These are phyloP conservation scores for Tenualosa thibaudeaui DNA, from an alignment of 2,797 vertebrate species.

Conservation along the genomic window DNA sequence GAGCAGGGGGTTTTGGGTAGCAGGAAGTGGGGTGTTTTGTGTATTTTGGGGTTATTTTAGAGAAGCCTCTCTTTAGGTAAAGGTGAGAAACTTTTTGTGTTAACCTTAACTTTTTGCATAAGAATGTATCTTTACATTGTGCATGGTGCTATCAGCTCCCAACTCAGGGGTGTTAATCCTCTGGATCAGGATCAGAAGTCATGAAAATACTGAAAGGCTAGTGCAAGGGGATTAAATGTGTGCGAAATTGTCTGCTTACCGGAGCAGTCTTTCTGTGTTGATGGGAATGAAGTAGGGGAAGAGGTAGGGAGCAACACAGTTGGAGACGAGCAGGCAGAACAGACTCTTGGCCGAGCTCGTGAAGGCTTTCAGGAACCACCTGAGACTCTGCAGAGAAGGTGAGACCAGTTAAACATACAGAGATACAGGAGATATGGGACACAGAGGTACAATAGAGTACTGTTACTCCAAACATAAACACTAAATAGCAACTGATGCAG, in stretches of 20 bases:
- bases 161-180: not conserved
- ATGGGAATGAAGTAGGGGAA: slow-evolving; percentile 87
- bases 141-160: not conserved
- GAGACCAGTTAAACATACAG: not conserved
- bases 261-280: slow-evolving; percentile 73
- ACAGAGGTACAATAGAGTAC: no score
- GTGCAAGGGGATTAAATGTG: no score
- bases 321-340: slow-evolving; percentile 84
- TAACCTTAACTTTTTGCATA: not conserved
- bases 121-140: not conserved
- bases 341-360: slow-evolving; percentile 80
- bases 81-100: not conserved
- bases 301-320: slow-evolving; percentile 86
- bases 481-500: not conserved
- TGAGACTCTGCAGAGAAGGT: slow-evolving; percentile 69
- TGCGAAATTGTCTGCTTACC: slow-evolving; percentile 69
- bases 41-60: not conserved
- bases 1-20: not conserved
- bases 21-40: not conserved
- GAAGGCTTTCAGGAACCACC: slow-evolving; percentile 76
- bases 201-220: not conserved
- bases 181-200: not conserved
- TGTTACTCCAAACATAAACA: no score
- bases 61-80: not conserved
- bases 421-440: no score